Percentiles rank a stretch among this genome's conserved stretches.
Evolutionary conservation across 2,888 invertebrate genomes (phyloP).

Genomic region (Ectobius pallidus): DNA sequence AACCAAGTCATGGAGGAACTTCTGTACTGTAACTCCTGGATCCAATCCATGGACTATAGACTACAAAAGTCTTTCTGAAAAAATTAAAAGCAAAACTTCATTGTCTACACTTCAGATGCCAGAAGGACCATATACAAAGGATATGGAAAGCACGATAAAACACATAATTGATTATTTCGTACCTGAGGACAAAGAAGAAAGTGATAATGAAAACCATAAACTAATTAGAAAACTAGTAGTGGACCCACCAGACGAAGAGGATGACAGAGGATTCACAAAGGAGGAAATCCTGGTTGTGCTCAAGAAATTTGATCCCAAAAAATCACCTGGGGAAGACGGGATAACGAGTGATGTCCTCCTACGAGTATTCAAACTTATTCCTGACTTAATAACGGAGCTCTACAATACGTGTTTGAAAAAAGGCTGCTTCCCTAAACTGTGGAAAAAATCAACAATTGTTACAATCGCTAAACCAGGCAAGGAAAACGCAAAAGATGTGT

Average conservation of each 20-base stretch:
- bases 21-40: background rate
- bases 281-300: too few species aligned
- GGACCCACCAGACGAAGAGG: background rate
- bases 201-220: background rate
- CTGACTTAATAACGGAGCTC: too few species aligned
- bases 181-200: background rate
- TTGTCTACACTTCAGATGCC: too few species aligned
- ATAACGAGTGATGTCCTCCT: background rate
- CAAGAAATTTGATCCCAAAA: too few species aligned
- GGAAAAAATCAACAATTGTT: background rate
- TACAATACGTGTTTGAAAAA: background rate
- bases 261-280: background rate
- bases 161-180: too few species aligned
- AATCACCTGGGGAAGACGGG: background rate
- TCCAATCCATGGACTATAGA: background rate
- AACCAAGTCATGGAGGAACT: background rate
- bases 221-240: background rate
- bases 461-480: background rate
- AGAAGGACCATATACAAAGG: background rate
- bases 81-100: background rate
- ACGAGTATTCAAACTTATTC: background rate
- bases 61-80: background rate
- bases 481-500: background rate
- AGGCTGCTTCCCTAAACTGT: background rate
- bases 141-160: too few species aligned